Base-by-base conservation (phyloP, 2,888 invertebrate genomes). In the Tachina fera region DNA sequence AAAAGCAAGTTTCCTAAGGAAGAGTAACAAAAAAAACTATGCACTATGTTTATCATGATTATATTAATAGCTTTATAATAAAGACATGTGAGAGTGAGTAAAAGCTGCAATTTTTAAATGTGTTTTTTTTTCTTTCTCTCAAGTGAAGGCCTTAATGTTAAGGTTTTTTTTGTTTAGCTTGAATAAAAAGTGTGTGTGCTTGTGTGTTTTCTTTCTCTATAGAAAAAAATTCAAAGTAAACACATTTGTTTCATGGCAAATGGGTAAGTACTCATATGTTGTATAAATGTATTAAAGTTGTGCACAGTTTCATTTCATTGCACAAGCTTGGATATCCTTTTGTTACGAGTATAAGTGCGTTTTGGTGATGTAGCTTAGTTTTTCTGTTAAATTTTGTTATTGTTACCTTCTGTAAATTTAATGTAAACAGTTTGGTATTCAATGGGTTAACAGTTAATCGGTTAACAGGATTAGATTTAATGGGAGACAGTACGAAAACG, bases 201-300 rank as follows among this genome's bases (percentile, higher is more conserved):
- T 31, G 31, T 31, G 5, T n/a, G 10, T 68, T 9, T 60, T 60
- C 9, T 45, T 22, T 45, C 31, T 14, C 9, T 14, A 3, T 22
- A 9, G 6, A n/a, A 19, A n/a, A 53, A 70, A 13, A 11, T 70
- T 49, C 75, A 11, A 16, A 61, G 51, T 22, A 58, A 58, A 45
- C 67, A 74, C 53, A 68, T 74, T 81, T 67, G 47, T 53, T 61
- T 68, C 51, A 68, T 75, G 60, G 39, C 16, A 45, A 13, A 53
- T 60, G 31, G 5, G 31, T 31, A 6, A 6, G 31, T 31, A 6
- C 6, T 2, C 4, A 4, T 31, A 4, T 31, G 4, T 31, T 31
- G 31, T 4, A 4, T 31, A 4, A 4, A 31, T 6, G 0, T 31
- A 31, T 31, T 31, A 31, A 31, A 31, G 31, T 31, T 1, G 31